These are phyloP conservation scores for Calonectris borealis DNA, from an alignment of 2,113 vertebrate genomes.

Conservation along the genomic window DNA sequence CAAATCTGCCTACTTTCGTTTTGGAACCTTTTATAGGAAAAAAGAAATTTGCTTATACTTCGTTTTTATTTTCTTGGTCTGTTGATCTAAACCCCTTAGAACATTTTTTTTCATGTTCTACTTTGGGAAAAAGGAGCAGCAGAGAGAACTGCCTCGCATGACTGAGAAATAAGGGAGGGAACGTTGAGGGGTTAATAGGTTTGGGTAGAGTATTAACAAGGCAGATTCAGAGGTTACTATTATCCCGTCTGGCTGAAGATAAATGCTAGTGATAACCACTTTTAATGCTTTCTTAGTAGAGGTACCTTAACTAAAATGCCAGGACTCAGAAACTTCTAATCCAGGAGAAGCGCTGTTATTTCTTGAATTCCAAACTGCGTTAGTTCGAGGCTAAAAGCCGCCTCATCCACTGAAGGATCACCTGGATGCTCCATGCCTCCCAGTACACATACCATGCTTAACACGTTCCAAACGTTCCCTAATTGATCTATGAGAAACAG, in stretches of 20 bases:
- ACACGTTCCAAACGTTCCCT: rapidly evolving
- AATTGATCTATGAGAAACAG: neutral
- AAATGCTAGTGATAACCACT: neutral
- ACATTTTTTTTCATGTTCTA: neutral
- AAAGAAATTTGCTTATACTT: conserved; percentile 14
- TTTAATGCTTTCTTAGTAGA: neutral
- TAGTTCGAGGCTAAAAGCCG: neutral
- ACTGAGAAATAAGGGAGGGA: neutral
- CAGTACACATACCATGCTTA: rapidly evolving
- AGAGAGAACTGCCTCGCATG: neutral
- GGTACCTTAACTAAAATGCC: neutral
- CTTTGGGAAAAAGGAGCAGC: neutral
- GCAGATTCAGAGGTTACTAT: neutral
- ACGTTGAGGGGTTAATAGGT: neutral
- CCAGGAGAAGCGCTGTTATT: neutral
- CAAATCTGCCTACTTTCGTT: conserved; percentile 6
- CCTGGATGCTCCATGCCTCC: neutral
- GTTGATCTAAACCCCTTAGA: neutral
- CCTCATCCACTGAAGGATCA: neutral
- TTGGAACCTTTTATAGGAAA: conserved; percentile 30
- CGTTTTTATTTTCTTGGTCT: conserved; percentile 9
- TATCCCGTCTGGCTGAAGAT: neutral
- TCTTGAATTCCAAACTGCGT: neutral
- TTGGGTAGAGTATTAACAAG: neutral
- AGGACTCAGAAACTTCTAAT: neutral